These are phyloP conservation scores for Ichneumon xanthorius DNA, from an alignment of 2,888 invertebrate genomes.

Conservation along the genomic window DNA sequence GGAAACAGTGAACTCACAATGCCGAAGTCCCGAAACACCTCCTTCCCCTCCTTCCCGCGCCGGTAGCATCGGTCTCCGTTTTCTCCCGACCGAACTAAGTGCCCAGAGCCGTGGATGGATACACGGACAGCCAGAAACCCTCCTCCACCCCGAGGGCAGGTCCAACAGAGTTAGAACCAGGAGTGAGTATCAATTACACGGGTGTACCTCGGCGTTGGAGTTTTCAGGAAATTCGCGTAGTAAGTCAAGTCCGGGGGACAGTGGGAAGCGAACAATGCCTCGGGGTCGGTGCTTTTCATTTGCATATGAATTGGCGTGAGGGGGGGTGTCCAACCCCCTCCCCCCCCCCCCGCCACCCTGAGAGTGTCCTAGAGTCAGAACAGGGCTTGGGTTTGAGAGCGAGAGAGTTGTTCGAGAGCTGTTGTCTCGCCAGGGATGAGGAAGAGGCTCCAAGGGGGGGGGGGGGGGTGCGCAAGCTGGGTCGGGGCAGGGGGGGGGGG, in stretches of 20 bases:
- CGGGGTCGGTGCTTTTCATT: conserved; percentile 82
- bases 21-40: no score
- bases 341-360: not conserved
- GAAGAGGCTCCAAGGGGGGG: not conserved
- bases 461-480: no score
- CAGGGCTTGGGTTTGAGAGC: conserved; percentile 13
- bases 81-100: no score
- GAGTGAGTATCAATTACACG: conserved; percentile 83
- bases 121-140: not conserved
- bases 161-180: conserved; percentile 11
- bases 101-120: not conserved
- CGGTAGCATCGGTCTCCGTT: no score
- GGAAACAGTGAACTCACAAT: no score
- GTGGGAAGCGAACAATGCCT: conserved; percentile 81
- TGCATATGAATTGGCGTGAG: conserved; percentile 83
- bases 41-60: no score
- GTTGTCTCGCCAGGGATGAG: conserved; percentile 12
- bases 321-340: no score
- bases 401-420: conserved; percentile 50
- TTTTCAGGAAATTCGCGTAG: conserved; percentile 84
- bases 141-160: not conserved
- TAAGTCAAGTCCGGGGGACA: conserved; percentile 82
- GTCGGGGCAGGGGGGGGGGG: not conserved
- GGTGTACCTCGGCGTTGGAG: conserved; percentile 77
- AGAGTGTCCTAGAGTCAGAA: conserved; percentile 34